Percentiles rank a stretch among this genome's conserved stretches.
Conservation (phyloP, 2,797 vertebrate species). For the Halcyon leucocephala region DNA sequence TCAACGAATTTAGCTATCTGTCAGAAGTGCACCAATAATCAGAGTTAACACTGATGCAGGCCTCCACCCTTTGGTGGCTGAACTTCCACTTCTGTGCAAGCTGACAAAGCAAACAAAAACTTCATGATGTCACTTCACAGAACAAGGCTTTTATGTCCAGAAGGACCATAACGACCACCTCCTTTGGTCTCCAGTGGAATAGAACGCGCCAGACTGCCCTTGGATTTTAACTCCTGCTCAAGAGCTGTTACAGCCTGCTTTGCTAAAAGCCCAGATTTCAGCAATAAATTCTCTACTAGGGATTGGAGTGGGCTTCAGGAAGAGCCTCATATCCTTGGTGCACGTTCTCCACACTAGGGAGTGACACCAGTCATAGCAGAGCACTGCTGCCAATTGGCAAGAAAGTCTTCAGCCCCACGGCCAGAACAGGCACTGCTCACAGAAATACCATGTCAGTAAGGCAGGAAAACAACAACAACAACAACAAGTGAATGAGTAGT, state of each 20-base stretch:
- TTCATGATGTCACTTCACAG: neutral
- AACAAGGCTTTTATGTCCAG: neutral
- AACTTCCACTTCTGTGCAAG: neutral
- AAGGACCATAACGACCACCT: neutral
- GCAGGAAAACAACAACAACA: fast-evolving
- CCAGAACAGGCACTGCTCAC: neutral
- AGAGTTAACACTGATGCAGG: neutral
- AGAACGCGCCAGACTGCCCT: neutral
- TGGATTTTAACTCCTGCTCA: neutral
- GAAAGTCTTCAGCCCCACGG: neutral
- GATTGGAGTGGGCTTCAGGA: neutral
- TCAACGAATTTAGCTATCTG: neutral
- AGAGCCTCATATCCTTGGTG: neutral
- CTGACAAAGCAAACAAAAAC: neutral
- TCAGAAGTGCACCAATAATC: neutral
- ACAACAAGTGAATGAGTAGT: neutral
- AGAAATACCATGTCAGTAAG: neutral
- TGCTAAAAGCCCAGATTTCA: neutral
- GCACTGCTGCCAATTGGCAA: neutral
- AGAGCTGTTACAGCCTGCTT: neutral
- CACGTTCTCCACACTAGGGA: neutral
- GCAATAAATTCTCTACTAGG: neutral
- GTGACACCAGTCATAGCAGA: neutral
- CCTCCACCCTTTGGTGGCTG: neutral
- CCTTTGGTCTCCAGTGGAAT: neutral